A percentile compares a stretch with the other conserved stretches of the same genome.
phyloP scores from a whole-genome alignment of 2,113 vertebrate genomes.

The Rallus limicola region DNA sequence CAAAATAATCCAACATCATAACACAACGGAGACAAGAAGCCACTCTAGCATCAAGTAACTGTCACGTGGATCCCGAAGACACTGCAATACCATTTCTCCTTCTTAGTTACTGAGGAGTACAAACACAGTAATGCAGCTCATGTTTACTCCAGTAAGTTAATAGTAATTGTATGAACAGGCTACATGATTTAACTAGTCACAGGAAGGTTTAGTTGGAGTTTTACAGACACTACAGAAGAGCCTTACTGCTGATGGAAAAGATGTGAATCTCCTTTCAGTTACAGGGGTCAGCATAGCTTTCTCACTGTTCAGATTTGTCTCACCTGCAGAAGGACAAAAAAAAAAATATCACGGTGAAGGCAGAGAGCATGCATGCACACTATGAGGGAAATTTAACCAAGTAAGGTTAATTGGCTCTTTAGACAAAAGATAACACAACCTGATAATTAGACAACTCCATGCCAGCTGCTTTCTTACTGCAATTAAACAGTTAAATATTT shows the following conservation, averaged over 20 bases:
- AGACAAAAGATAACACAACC: not conserved
- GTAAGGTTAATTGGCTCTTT: not conserved
- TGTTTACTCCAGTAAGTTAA: not conserved
- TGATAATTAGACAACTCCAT: not conserved
- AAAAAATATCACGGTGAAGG: not conserved
- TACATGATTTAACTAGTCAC: not conserved
- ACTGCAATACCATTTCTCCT: not conserved
- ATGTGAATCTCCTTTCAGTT: slow-evolving; percentile 30
- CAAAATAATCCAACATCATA: not conserved
- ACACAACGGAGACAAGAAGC: not conserved
- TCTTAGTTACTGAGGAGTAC: not conserved
- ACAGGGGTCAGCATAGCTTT: slow-evolving; percentile 18
- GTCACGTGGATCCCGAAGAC: fast-evolving
- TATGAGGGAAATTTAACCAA: not conserved
- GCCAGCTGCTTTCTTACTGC: not conserved
- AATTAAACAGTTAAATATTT: not conserved
- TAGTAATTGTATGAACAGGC: not conserved
- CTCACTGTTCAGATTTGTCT: not conserved
- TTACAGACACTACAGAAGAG: not conserved
- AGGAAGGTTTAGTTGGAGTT: not conserved
- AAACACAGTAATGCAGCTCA: fast-evolving
- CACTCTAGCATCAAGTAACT: not conserved
- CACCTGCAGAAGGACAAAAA: not conserved
- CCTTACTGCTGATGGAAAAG: slow-evolving; percentile 57
- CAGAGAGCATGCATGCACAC: fast-evolving